phyloP scores from a whole-genome alignment of 2,888 invertebrate genomes.

The Harpalus rufipes region DNA sequence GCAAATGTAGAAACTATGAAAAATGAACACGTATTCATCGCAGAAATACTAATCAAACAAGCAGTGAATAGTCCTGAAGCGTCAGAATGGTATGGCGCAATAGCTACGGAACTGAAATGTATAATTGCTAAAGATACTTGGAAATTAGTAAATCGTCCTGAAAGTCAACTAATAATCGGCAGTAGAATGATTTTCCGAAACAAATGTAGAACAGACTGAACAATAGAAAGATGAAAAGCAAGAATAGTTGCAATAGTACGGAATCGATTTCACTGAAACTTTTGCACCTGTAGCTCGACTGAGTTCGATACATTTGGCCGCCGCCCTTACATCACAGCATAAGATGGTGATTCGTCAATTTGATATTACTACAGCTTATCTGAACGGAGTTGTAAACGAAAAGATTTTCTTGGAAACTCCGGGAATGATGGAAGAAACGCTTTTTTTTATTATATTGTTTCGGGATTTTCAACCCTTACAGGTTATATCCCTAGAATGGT shows the following conservation, averaged over 20 bases:
- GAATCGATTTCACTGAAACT: conserved; percentile 70
- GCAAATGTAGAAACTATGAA: background rate
- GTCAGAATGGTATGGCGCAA: background rate
- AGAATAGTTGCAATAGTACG: conserved; percentile 70
- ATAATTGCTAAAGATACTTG: conserved; percentile 5
- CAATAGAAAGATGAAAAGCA: conserved; percentile 64
- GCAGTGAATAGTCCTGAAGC: background rate
- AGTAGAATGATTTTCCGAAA: conserved; percentile 12
- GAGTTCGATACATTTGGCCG: conserved; percentile 35
- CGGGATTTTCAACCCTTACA: too few relatives aligned
- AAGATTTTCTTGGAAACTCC: conserved; percentile 21
- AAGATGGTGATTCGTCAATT: conserved; percentile 51
- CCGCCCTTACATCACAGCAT: conserved; percentile 35
- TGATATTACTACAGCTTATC: conserved; percentile 55
- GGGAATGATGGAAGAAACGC: too few relatives aligned
- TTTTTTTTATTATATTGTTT: too few relatives aligned
- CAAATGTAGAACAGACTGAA: conserved; percentile 17
- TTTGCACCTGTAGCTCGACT: conserved; percentile 71
- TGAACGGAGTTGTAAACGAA: conserved; percentile 56
- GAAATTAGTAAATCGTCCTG: conserved; percentile 5
- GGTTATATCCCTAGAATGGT: too few relatives aligned
- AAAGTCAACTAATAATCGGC: conserved; percentile 29
- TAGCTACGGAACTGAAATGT: background rate
- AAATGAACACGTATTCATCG: background rate
- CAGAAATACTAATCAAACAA: background rate